Base-by-base conservation (phyloP, 2,113 vertebrate species). In the Willisornis vidua region DNA sequence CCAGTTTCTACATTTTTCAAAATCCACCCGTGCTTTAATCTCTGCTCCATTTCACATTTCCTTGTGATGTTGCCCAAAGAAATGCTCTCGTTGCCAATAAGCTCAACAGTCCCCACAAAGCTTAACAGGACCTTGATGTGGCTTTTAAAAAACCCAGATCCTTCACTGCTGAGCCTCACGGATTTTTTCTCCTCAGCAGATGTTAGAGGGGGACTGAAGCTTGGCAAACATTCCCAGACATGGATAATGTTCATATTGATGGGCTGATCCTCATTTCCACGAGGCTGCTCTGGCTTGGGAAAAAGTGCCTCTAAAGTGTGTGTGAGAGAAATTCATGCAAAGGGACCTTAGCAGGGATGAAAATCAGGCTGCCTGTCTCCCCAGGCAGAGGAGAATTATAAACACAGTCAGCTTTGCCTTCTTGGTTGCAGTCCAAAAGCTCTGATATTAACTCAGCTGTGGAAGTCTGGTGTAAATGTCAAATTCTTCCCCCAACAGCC, bases 1-100 rank as follows among this genome's bases (percentile, higher is more conserved):
- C n/a, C n/a, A n/a, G n/a, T n/a, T n/a, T n/a, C n/a, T n/a, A n/a
- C n/a, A n/a, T n/a, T n/a, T n/a, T n/a, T n/a, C n/a, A n/a, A n/a
- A n/a, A n/a, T n/a, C n/a, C n/a, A n/a, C n/a, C n/a, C n/a, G n/a
- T n/a, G n/a, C n/a, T n/a, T n/a, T n/a, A n/a, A n/a, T n/a, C n/a
- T n/a, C n/a, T n/a, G n/a, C n/a, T n/a, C n/a, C 77, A 49, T 85
- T 94, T 93, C 94, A 95, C 81, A 79, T 97, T 83, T 72, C 84
- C 68, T 78, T 65, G 51, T 71, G 71, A 95, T 87, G 86, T 22
- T 59, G 59, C 65, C 89, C 89, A 82, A 94, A 96, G 93, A 96
- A 96, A 95, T 37, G 39, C 14, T n/a, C 31, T 66, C 70, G 3
- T 80, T 95, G 95, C 83, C 91, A 79, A 58, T 45, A 52, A 82